These are phyloP conservation scores for Venusia cambrica DNA, from an alignment of 2,888 invertebrate genomes.

Conservation along the genomic window DNA sequence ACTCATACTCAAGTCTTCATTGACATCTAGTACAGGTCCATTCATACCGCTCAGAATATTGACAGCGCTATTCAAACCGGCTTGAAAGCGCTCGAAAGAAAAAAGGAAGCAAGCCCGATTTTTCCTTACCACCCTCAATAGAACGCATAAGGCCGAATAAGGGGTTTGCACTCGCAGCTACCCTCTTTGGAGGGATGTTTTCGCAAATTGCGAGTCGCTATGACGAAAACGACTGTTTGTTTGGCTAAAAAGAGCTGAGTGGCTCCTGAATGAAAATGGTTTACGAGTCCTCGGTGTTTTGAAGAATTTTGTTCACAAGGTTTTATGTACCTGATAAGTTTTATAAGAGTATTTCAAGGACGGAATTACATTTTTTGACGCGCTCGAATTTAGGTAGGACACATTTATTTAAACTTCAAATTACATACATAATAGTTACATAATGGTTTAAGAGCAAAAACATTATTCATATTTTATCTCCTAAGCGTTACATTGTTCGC, in stretches of 20 bases:
- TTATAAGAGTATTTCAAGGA: background rate
- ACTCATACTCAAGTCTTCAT: constrained; percentile 58
- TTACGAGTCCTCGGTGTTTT: constrained; percentile 16
- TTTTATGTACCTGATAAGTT: constrained; percentile 2
- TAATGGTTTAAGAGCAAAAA: too few relatives aligned
- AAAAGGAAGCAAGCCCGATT: constrained; percentile 64
- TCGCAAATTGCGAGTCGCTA: constrained; percentile 55
- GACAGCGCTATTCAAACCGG: constrained; percentile 69
- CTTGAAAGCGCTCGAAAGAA: constrained; percentile 65
- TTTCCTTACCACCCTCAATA: constrained; percentile 62
- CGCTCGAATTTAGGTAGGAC: too few relatives aligned
- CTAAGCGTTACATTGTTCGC: too few relatives aligned
- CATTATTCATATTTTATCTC: too few relatives aligned
- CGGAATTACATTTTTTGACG: too few relatives aligned
- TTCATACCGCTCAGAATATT: constrained; percentile 77
- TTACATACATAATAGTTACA: too few relatives aligned
- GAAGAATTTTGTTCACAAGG: constrained; percentile 14
- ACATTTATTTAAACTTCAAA: too few relatives aligned
- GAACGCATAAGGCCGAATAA: constrained; percentile 44
- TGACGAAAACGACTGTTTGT: constrained; percentile 37
- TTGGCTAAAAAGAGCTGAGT: constrained; percentile 31
- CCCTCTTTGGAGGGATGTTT: constrained; percentile 46
- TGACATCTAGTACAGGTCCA: constrained; percentile 65
- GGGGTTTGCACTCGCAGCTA: constrained; percentile 31
- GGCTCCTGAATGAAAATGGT: constrained; percentile 28